Base-by-base conservation (phyloP, 1,140 invertebrate species). In the Drosophila sp. region DNA sequence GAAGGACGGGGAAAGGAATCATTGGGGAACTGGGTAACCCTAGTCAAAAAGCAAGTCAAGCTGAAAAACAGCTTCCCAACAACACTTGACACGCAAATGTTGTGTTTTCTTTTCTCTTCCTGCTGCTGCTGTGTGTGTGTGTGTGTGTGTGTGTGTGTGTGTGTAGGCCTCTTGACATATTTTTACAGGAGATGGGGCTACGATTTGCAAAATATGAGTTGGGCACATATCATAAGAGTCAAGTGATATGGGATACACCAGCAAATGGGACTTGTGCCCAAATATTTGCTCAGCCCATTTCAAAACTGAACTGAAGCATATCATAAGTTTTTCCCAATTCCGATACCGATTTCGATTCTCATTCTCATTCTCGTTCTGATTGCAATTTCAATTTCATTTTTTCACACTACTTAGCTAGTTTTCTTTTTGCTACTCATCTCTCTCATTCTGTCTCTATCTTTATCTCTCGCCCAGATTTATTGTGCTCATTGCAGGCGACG, bases 11-110 rank as follows among this genome's bases (percentile, higher is more conserved):
- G 11, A 36, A 21, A 7, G 18, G 29, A 21, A 32, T 14, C 21
- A 38, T 43, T 18, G 25, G 21, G 65, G 46, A 50, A 32, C 41
- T 43, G 43, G 14, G 27, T 18, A 61, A 80, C 57, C 69, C 72
- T 45, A 76, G 66, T 83, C 78, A 87, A 78, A 83, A 89, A 89
- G 65, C 84, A 89, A 89, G 80, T 89, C 83, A 89, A 89, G 83
- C 83, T 80, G 83, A 89, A 86, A 76, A 87, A 87, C 77, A 78
- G 70, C 80, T 83, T 80, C 75, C 51, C 66, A 72, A 78, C 83
- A 89, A 89, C 83, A 80, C 72, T 89, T 89, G 83, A 89, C 83
- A 89, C 81, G 66, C 25, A 82, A 72, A 76, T 66, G 77, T 61
- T 62, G 21, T 36, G 59, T 72, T 64, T 62, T 62, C 58, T 43